phyloP scores from a whole-genome alignment of 2,888 invertebrate genomes.

The Apamea sordens region DNA sequence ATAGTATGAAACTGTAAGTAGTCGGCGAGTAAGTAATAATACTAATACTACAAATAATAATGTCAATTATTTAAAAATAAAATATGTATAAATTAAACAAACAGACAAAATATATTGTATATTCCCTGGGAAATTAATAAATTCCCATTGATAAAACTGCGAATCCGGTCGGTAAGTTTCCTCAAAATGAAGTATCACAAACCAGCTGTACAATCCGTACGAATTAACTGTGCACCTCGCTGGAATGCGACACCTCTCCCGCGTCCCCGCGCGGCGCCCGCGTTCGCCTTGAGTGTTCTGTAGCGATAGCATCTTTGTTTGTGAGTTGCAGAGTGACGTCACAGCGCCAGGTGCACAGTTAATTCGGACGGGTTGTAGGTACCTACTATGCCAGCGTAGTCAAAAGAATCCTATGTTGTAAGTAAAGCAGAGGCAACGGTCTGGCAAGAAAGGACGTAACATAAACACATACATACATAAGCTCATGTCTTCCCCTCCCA shows the following conservation, averaged over 20 bases:
- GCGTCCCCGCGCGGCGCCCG: no score
- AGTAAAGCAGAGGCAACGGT: not conserved
- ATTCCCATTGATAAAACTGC: not conserved
- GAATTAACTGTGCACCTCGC: no score
- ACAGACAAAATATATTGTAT: conserved; percentile 29
- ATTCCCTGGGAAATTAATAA: not conserved
- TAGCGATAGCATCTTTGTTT: no score
- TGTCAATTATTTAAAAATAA: conserved; percentile 14
- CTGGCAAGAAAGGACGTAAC: not conserved
- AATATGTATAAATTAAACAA: conserved; percentile 13
- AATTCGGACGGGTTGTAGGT: no score
- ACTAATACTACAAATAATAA: conserved; percentile 18
- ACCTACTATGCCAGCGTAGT: conserved; percentile 8
- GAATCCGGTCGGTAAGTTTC: not conserved
- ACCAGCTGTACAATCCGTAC: no score
- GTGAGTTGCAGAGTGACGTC: no score
- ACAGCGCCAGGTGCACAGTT: no score
- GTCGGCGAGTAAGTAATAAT: conserved; percentile 28
- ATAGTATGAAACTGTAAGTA: conserved; percentile 26
- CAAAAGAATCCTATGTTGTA: not conserved
- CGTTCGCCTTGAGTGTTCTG: no score
- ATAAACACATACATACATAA: not conserved
- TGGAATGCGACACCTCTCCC: no score
- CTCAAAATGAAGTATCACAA: not conserved
- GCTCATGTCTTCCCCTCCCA: not conserved